phyloP scores from a whole-genome alignment of 53 echinoderm and acorn worm species.

The Holothuria scabra region DNA sequence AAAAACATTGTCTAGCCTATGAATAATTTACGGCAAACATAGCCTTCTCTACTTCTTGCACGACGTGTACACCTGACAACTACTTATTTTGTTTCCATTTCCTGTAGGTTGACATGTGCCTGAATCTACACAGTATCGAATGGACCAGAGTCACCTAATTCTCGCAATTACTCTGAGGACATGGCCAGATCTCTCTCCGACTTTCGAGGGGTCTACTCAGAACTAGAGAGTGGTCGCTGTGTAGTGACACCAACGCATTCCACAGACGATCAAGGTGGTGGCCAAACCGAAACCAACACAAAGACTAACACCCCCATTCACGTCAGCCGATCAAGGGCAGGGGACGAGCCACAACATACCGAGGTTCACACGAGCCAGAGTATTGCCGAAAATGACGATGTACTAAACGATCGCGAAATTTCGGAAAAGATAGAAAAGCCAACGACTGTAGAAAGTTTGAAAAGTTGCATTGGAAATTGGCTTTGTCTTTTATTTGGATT shows the following conservation, averaged over 20 bases:
- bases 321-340: background rate
- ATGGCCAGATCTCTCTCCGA: slow-evolving; percentile 36
- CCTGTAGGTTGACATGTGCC: background rate
- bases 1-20: too few relatives aligned
- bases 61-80: too few relatives aligned
- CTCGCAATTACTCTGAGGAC: background rate
- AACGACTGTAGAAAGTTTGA: slow-evolving; percentile 10
- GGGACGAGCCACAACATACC: background rate
- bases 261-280: background rate
- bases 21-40: too few relatives aligned
- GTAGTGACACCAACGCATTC: slow-evolving; percentile 23
- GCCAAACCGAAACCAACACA: background rate
- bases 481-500: slow-evolving; percentile 75
- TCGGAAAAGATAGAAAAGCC: background rate
- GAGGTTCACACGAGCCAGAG: slow-evolving; percentile 21
- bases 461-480: slow-evolving; percentile 24
- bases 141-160: slow-evolving; percentile 27
- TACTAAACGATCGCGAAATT: background rate
- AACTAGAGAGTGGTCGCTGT: slow-evolving; percentile 34
- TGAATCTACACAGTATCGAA: slow-evolving; percentile 22
- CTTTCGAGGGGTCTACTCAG: slow-evolving; percentile 38
- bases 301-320: too few relatives aligned
- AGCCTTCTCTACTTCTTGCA: too few relatives aligned
- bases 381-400: slow-evolving; percentile 9
- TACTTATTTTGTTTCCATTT: background rate